Percentiles rank a stretch among this genome's conserved stretches.
These are phyloP conservation scores for Cassiopea andromeda DNA, from an alignment of 30 jellyfish, hydroid and myxozoan genomes.

Conservation along the genomic window DNA sequence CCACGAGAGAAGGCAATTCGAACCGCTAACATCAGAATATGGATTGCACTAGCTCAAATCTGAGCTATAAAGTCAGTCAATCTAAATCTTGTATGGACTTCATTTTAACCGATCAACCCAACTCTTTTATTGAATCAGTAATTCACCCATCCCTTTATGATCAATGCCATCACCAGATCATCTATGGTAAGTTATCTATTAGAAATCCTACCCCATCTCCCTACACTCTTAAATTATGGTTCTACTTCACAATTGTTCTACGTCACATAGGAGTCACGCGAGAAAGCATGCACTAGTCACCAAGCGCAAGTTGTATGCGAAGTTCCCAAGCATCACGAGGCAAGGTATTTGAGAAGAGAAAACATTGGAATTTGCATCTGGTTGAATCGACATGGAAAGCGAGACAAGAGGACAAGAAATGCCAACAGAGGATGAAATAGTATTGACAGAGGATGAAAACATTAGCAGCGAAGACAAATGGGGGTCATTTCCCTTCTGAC, in stretches of 20 bases:
- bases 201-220: constrained; percentile 51
- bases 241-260: neutral
- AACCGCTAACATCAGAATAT: constrained; percentile 51
- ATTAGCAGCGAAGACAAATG: neutral
- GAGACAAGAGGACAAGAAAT: neutral
- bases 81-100: constrained; percentile 51
- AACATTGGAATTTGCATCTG: neutral
- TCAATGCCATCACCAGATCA: constrained; percentile 23
- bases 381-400: neutral
- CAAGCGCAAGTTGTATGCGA: neutral
- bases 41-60: constrained; percentile 29
- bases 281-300: neutral
- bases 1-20: constrained; percentile 46
- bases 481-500: neutral
- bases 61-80: constrained; percentile 20
- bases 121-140: constrained; percentile 34
- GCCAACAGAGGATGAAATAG: neutral
- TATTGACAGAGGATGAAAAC: neutral
- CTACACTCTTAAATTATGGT: constrained; percentile 42
- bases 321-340: neutral
- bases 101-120: constrained; percentile 45
- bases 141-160: constrained; percentile 51
- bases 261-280: neutral
- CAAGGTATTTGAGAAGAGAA: neutral
- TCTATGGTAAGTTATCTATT: constrained; percentile 35